Percentiles rank a stretch among this genome's conserved stretches.
Evolutionary conservation across 2,888 invertebrate species (phyloP).

Genomic region (Chouioia cunea): DNA sequence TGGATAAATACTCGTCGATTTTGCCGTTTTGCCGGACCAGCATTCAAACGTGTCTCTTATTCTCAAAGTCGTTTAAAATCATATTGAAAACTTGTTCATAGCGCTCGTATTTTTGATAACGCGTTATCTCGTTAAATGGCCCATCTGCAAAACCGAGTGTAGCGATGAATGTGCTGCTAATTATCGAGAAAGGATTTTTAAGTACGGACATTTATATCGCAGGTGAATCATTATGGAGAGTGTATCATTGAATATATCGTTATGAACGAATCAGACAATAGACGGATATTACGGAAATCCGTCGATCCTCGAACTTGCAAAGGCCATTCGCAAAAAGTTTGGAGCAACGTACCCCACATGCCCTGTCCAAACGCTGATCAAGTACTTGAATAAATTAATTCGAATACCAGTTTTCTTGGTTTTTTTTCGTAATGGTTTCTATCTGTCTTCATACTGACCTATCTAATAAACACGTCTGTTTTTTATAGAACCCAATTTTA

Average conservation of each 20-base stretch:
- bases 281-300: conserved; percentile 63
- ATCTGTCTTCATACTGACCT: neutral
- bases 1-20: no score
- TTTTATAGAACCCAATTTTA: conserved; percentile 64
- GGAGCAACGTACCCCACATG: conserved; percentile 66
- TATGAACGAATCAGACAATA: conserved; percentile 55
- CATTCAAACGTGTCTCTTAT: no score
- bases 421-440: conserved; percentile 15
- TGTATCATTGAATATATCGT: conserved; percentile 67
- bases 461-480: conserved; percentile 5
- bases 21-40: no score
- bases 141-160: no score
- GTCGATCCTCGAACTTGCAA: conserved; percentile 65
- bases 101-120: no score
- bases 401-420: no score
- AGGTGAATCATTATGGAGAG: conserved; percentile 66
- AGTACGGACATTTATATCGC: conserved; percentile 2
- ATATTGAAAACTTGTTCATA: no score
- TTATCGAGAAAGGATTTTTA: neutral
- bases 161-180: no score
- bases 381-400: conserved; percentile 52
- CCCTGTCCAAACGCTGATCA: conserved; percentile 65
- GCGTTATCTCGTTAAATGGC: no score
- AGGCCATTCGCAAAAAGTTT: conserved; percentile 60
- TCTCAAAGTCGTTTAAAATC: no score